Evolutionary conservation across 2,888 invertebrate species (phyloP).

Genomic region (Cerastoderma edule): DNA sequence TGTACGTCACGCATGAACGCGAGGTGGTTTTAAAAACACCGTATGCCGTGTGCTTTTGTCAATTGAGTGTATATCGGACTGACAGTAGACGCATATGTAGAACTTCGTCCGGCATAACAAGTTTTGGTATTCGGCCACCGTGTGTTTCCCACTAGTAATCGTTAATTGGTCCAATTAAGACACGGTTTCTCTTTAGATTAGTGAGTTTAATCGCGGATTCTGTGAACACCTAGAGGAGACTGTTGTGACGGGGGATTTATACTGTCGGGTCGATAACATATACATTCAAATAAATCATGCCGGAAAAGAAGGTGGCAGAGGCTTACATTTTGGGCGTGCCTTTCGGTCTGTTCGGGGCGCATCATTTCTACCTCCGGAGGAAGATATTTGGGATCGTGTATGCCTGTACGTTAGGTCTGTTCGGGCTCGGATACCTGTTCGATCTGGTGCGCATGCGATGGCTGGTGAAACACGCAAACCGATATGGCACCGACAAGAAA

Average conservation of each 20-base stretch:
- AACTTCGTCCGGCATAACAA: neutral
- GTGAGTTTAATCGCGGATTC: too few relatives aligned
- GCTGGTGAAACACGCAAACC: conserved; percentile 60
- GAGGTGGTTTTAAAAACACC: neutral
- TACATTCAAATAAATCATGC: conserved; percentile 25
- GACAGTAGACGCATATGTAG: neutral
- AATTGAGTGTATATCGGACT: neutral
- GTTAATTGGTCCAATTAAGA: too few relatives aligned
- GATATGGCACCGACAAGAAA: conserved; percentile 44
- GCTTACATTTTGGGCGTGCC: conserved; percentile 60
- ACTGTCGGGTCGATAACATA: neutral
- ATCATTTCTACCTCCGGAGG: conserved; percentile 63
- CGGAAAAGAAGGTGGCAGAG: conserved; percentile 56
- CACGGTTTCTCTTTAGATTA: too few relatives aligned
- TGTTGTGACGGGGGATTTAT: neutral
- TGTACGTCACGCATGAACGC: conserved; percentile 17
- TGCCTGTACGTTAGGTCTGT: conserved; percentile 62
- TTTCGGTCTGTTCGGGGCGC: conserved; percentile 58
- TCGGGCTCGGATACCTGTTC: conserved; percentile 63
- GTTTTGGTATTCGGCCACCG: too few relatives aligned
- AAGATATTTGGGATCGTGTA: conserved; percentile 62
- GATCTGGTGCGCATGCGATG: conserved; percentile 62
- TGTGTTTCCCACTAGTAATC: too few relatives aligned
- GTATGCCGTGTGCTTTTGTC: neutral
- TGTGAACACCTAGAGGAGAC: too few relatives aligned